Evolutionary conservation across 2,797 vertebrate species (phyloP), one percentile per base, ranked within the genome.

Genomic region (Manis javanica): DNA sequence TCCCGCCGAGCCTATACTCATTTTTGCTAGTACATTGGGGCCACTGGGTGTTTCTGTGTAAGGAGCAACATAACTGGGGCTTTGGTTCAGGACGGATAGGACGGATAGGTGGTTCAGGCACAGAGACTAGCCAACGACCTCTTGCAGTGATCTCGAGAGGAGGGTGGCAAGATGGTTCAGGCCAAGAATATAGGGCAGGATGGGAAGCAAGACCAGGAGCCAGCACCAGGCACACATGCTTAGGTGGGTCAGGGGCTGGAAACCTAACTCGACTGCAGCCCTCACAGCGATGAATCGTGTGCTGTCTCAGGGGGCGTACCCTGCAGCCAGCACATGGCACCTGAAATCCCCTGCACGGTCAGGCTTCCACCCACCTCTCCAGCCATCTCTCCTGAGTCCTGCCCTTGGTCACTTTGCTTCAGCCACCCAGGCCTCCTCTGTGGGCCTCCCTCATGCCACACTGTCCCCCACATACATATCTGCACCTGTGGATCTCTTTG

Each of bases 361-460:
- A 66, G 57, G n/a, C 42, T 61, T 61, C 42, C 0, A 3, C 10
- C 71, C 34, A 18, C 74, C 26, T 63, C 42, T 93, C 84, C 15
- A 31, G 75, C 14, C 75, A 57, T 18, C 31, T n/a, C 53, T n/a
- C 24, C 57, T 61, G 29, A 10, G 29, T 0, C 18, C 66, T 55
- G 31, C 3, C 42, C 53, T 74, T 16, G 5, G 39, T 75, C 11
- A 16, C 29, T 46, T 59, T 26, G 51, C 31, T 55, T 29, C 14
- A 26, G 49, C 21, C 12, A 4, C 55, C 7, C 0, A 0, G 39
- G 31, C 19, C 26, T 29, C 64, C 26, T 49, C 31, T 31, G 31
- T 2, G 1, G n/a, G 12, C 6, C 24, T 42, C 42, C n/a, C 15
- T 31, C 14, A 37, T 18, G 29, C 2, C 19, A 6, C 9, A 7